A percentile compares a stretch with the other conserved stretches of the same genome.
These are phyloP conservation scores for Sebastes reedi DNA, from an alignment of 2,797 vertebrate genomes.

Conservation along the genomic window DNA sequence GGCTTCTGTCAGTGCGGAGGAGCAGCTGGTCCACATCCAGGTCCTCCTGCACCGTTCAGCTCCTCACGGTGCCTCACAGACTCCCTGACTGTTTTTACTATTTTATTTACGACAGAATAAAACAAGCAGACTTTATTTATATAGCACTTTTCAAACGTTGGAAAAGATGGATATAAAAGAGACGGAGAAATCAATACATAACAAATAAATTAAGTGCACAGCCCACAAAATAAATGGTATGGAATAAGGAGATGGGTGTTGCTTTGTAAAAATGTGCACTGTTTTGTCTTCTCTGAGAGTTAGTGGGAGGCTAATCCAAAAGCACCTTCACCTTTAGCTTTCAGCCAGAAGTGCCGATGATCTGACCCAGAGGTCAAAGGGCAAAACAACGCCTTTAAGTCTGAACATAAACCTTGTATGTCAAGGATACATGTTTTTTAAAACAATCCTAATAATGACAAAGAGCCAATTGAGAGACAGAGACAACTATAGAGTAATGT, in stretches of 20 bases:
- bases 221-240: too few species aligned
- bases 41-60: neutral
- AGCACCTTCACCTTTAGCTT: neutral
- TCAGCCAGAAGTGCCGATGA: neutral
- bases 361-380: too few species aligned
- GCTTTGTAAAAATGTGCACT: too few species aligned
- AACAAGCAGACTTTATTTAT: neutral
- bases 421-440: neutral
- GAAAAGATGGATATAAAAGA: too few species aligned
- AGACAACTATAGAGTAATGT: neutral
- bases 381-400: too few species aligned
- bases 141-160: too few species aligned
- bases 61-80: neutral
- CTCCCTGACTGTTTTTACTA: neutral
- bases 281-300: too few species aligned
- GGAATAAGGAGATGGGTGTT: too few species aligned
- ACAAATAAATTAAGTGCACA: too few species aligned
- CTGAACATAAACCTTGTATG: neutral
- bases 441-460: too few species aligned
- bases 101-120: neutral
- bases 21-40: neutral
- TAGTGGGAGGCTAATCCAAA: neutral
- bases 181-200: too few species aligned
- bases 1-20: neutral
- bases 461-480: neutral